phyloP scores from a whole-genome alignment of 2,888 invertebrate species.

The Loripinus fragilis region DNA sequence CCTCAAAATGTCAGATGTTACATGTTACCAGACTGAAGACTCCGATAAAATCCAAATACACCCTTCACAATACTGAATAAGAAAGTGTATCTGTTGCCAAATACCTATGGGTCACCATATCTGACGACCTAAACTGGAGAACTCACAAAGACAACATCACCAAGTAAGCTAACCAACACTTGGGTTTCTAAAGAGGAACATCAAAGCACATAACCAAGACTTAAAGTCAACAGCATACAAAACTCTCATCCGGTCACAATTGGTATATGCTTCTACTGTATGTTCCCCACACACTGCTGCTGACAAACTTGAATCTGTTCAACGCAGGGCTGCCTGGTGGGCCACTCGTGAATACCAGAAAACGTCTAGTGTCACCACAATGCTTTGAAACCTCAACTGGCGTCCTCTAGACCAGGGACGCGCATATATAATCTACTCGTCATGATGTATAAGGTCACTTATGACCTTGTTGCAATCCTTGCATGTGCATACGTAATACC shows the following conservation, averaged over 20 bases:
- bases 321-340: conserved; percentile 5
- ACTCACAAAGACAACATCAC: neutral
- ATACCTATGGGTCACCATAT: conserved; percentile 4
- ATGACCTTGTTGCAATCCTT: too few relatives aligned
- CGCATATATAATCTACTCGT: neutral
- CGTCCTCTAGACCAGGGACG: neutral
- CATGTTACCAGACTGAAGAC: neutral
- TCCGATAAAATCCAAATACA: neutral
- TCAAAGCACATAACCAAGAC: neutral
- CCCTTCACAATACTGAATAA: neutral
- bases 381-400: neutral
- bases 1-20: too few relatives aligned
- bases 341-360: neutral
- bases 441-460: too few relatives aligned
- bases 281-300: too few relatives aligned
- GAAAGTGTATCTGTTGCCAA: too few relatives aligned
- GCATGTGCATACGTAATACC: too few relatives aligned
- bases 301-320: conserved; percentile 1
- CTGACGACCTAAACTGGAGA: too few relatives aligned
- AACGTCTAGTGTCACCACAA: neutral
- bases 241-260: too few relatives aligned
- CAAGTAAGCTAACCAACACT: neutral
- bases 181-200: neutral
- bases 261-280: too few relatives aligned
- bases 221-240: too few relatives aligned